Percentiles rank a stretch among this genome's conserved stretches.
Conservation (phyloP, 2,113 vertebrate species). For the Varanus salvator region DNA sequence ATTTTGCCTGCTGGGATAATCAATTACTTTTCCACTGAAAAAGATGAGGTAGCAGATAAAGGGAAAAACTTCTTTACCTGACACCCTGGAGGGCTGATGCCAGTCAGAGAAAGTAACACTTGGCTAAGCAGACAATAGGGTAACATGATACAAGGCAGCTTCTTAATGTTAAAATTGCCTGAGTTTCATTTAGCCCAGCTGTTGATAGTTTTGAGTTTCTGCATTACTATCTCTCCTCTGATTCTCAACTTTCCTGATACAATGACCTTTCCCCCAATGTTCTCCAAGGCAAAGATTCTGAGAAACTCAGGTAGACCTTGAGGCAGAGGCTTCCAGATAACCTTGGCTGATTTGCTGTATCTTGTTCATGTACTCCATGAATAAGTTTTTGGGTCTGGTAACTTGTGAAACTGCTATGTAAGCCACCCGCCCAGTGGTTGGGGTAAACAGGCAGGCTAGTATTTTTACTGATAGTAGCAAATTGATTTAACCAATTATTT, state of each 20-base stretch:
- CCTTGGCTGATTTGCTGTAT: background rate
- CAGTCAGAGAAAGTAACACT: background rate
- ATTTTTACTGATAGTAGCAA: background rate
- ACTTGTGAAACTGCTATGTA: background rate
- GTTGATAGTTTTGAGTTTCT: background rate
- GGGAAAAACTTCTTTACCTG: background rate
- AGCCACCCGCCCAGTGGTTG: no score
- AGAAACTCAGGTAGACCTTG: no score
- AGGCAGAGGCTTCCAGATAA: background rate
- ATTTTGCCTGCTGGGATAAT: no score
- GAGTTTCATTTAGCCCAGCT: background rate
- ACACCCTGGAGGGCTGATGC: background rate
- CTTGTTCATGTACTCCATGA: background rate
- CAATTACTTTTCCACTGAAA: background rate
- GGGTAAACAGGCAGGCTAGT: no score
- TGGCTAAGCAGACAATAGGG: background rate
- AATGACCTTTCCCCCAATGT: no score
- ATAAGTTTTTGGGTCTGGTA: background rate
- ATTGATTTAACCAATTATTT: background rate
- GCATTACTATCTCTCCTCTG: background rate
- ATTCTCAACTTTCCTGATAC: background rate
- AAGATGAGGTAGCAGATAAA: background rate
- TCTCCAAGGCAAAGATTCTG: background rate
- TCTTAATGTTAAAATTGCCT: background rate
- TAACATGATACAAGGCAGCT: background rate